Percentiles rank a stretch among this genome's conserved stretches.
phyloP scores from a whole-genome alignment of 2,113 vertebrate species.

The Pitta sordida region DNA sequence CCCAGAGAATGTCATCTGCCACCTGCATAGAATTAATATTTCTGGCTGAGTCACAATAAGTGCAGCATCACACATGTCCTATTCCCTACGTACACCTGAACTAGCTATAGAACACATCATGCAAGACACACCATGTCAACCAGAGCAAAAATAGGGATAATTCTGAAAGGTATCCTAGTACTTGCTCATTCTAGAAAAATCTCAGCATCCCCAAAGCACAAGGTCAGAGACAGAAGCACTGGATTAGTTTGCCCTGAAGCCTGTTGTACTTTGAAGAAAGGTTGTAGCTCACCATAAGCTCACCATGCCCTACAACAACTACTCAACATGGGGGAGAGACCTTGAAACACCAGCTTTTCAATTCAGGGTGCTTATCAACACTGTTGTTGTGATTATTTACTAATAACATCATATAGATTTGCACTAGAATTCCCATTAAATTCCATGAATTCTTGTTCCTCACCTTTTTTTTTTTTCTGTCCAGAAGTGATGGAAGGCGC shows the following conservation, averaged over 20 bases:
- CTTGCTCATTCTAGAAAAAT: neutral
- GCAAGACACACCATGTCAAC: neutral
- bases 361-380: neutral
- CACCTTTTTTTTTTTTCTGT: neutral
- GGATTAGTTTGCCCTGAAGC: neutral
- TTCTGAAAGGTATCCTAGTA: neutral
- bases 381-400: neutral
- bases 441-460: neutral
- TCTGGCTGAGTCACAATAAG: neutral
- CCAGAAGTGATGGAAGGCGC: neutral
- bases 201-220: neutral
- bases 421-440: neutral
- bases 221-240: neutral
- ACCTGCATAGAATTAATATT: neutral
- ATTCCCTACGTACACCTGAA: neutral
- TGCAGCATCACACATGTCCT: neutral
- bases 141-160: neutral
- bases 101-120: neutral
- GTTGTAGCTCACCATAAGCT: neutral
- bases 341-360: neutral
- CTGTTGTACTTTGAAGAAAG: neutral
- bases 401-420: neutral
- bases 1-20: neutral
- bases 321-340: neutral
- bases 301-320: neutral